Base-by-base conservation (phyloP, 1,140 invertebrate genomes). In the Lepidostoma basale region DNA sequence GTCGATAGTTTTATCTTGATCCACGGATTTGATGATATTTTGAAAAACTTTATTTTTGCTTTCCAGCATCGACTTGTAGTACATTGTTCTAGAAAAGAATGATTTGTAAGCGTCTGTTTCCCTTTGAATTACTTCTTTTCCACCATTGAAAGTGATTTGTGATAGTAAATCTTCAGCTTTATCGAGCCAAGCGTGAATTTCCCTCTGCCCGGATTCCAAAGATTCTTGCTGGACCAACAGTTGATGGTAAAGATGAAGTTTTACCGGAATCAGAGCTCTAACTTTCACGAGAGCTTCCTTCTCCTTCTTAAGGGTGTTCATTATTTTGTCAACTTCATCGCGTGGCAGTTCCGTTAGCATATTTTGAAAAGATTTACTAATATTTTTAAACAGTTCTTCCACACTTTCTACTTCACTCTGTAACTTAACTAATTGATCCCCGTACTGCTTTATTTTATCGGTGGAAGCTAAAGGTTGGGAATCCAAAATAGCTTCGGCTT, bases 31-130 rank as follows among this genome's bases (percentile, higher is more conserved):
- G 0, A 92, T 83, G n/a, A 97, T 91, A 74, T 89, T 95, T 69
- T 90, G 88, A 78, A 95, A 90, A n/a, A 97, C 89, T 82, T 97
- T 96, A 78, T 96, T 97, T 79, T 96, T 96, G 74, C 92, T 96
- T 73, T 97, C 94, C 39, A 97, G 76, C 90, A 96, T 95, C 0
- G 94, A 95, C 76, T 92, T 92, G 78, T 97, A 96, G 77, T 96
- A 96, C 0, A 94, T 86, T 0, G 89, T 92, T 65, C 94, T 87
- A 0, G 92, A 90, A 77, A 97, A 96, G 82, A 95, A 96, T 14
- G 88, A 85, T 77, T 95, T 95, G 75, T 97, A 92, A 72, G 86
- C 88, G 54, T 95, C 92, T 20, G 96, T 84, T 60, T 91, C 88
- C 16, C 87, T 83, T 70, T 92, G 87, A 16, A 92, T 86, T 2